These are phyloP conservation scores for Gerosis bhagava DNA, from an alignment of 2,888 invertebrate genomes.

Conservation along the genomic window DNA sequence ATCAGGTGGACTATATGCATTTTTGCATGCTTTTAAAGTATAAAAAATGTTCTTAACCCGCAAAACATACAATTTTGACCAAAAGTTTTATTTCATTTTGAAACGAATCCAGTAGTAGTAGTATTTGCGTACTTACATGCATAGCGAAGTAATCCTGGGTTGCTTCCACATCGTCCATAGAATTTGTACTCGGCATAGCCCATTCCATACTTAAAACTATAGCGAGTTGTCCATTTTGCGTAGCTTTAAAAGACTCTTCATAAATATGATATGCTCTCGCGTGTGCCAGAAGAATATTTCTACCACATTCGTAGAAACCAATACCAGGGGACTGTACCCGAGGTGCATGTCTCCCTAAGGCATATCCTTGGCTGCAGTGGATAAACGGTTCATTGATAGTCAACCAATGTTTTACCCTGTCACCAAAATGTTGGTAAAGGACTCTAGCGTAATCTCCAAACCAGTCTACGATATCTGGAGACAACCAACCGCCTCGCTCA, in stretches of 20 bases:
- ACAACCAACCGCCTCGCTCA: slow-evolving; percentile 72
- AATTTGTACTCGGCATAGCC: slow-evolving; percentile 33
- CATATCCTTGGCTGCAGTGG: slow-evolving; percentile 60
- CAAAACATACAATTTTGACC: too few species aligned
- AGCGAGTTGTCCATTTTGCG: slow-evolving; percentile 61
- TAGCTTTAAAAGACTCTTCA: slow-evolving; percentile 44
- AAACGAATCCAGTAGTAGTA: too few species aligned
- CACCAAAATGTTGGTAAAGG: slow-evolving; percentile 61
- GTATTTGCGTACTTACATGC: slow-evolving; percentile 41
- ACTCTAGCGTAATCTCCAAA: slow-evolving; percentile 64
- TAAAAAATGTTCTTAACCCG: too few species aligned
- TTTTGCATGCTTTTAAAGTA: too few species aligned
- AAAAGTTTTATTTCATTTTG: too few species aligned
- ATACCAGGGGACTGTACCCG: slow-evolving; percentile 52
- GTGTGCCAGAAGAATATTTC: slow-evolving; percentile 77
- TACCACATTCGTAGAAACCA: slow-evolving; percentile 68
- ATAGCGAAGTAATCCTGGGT: slow-evolving; percentile 31
- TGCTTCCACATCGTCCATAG: slow-evolving; percentile 30
- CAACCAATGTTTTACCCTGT: slow-evolving; percentile 74
- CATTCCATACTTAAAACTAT: slow-evolving; percentile 56
- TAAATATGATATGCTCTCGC: slow-evolving; percentile 59
- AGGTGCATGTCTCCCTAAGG: slow-evolving; percentile 43
- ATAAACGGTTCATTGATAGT: slow-evolving; percentile 78
- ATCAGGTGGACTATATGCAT: too few species aligned
- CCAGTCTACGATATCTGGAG: slow-evolving; percentile 57